phyloP scores from a whole-genome alignment of 2,888 invertebrate genomes.

The Alviniconcha strummeri region DNA sequence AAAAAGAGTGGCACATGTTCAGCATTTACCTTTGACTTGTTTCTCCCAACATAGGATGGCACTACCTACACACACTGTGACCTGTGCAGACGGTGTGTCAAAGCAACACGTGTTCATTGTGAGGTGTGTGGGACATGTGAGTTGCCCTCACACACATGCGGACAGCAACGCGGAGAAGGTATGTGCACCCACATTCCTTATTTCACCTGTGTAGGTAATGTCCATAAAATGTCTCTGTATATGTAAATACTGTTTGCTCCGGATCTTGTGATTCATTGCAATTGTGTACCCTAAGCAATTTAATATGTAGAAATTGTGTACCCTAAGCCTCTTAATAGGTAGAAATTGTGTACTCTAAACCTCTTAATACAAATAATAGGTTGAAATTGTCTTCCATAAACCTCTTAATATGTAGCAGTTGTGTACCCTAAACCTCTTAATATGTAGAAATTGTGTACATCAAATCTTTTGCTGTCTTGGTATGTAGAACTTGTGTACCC shows the following conservation, averaged over 20 bases:
- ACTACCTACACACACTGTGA: constrained; percentile 82
- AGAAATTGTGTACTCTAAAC: too few species aligned
- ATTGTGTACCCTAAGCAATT: neutral
- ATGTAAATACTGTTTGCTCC: neutral
- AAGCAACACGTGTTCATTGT: constrained; percentile 89
- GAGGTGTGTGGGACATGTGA: constrained; percentile 82
- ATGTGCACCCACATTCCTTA: neutral
- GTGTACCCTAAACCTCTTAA: too few species aligned
- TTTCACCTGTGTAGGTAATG: neutral
- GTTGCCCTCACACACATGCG: constrained; percentile 64
- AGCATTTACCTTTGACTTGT: too few species aligned
- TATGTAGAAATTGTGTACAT: too few species aligned
- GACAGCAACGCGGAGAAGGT: constrained; percentile 35
- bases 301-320: neutral
- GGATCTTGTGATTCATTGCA: neutral
- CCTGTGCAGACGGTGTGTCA: constrained; percentile 84
- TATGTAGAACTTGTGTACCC: too few species aligned
- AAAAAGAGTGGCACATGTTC: too few species aligned
- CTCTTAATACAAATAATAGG: too few species aligned
- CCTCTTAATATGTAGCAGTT: too few species aligned
- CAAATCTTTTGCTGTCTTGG: too few species aligned
- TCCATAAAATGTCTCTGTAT: neutral
- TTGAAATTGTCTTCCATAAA: too few species aligned
- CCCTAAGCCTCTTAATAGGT: too few species aligned
- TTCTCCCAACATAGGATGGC: constrained; percentile 77